These are phyloP conservation scores for Pomatostomus ruficeps DNA, from an alignment of 2,113 vertebrate genomes.

Conservation along the genomic window DNA sequence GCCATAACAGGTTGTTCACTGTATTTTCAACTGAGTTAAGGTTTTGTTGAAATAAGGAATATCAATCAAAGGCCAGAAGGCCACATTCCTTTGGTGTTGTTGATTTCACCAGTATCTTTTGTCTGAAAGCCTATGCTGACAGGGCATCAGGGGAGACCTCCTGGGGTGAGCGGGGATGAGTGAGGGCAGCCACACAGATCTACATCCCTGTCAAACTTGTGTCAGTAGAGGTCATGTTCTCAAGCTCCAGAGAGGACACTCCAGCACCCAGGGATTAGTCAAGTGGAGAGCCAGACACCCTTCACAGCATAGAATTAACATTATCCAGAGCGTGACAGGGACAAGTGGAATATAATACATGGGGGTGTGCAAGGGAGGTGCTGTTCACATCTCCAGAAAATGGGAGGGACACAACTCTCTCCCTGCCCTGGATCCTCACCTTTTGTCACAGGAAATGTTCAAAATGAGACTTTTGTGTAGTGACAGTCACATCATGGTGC, in stretches of 20 bases:
- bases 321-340: background rate
- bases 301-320: conserved; percentile 38
- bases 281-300: conserved; percentile 12
- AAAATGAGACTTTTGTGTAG: background rate
- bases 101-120: conserved; percentile 45
- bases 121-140: conserved; percentile 22
- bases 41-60: conserved; percentile 56
- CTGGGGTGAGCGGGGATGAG: conserved; percentile 16
- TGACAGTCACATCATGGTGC: background rate
- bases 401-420: background rate
- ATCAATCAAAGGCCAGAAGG: conserved; percentile 56
- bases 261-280: background rate
- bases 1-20: conserved; percentile 24
- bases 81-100: conserved; percentile 43
- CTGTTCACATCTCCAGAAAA: background rate
- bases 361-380: background rate
- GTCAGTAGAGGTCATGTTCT: conserved; percentile 42
- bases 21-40: conserved; percentile 28
- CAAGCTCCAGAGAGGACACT: conserved; percentile 30
- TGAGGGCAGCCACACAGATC: conserved; percentile 3
- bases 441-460: background rate
- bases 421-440: background rate
- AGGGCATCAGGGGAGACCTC: background rate
- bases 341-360: background rate
- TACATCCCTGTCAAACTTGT: background rate